Base-by-base conservation (phyloP, 2,113 vertebrate genomes). In the Sarotherodon lohbergeri region DNA sequence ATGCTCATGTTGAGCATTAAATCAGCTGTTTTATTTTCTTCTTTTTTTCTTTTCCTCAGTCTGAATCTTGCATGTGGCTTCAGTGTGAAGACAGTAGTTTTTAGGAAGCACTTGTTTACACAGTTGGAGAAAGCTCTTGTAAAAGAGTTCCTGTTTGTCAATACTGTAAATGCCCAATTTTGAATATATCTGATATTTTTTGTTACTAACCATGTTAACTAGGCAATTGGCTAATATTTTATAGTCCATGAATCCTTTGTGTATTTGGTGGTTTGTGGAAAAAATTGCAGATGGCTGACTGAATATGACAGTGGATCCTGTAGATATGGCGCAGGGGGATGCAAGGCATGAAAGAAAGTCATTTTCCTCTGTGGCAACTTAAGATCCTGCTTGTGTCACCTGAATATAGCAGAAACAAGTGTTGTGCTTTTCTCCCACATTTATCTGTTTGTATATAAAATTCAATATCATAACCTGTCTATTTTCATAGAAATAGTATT, bases 401-500 rank as follows among this genome's bases (percentile, higher is more conserved):
- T 86, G 61, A 86, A 86, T 89, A 82, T 90, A 82, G 59, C 88
- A 46, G 19, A 81, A 87, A 79, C 27, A 76, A 73, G 16, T 78
- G 39, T 8, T n/a, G 29, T 90, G 84, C 81, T 82, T 48, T 80
- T 61, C 56, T 54, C 27, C 43, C 79, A n/a, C 50, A 71, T 93
- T 92, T 89, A 92, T 90, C 86, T 87, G 81, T 91, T 90, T 92
- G 79, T 93, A 92, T 83, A 89, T 95, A 88, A 85, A 90, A 89
- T 88, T 22, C 85, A 27, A 89, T 80, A 82, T 46, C 4, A 39
- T 82, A 52, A 36, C 11, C 12, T 86, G 79, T 84, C 56, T 92
- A 71, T 84, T 89, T 78, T 39, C 41, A 59, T 87, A 43, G 73
- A 68, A 52, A 27, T 84, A 12, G 83, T 29, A 27, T 52, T 14